A percentile compares a stretch with the other conserved stretches of the same genome.
Evolutionary conservation across 2,888 invertebrate species (phyloP).

Genomic region (Nematopogon swammerdamellus): DNA sequence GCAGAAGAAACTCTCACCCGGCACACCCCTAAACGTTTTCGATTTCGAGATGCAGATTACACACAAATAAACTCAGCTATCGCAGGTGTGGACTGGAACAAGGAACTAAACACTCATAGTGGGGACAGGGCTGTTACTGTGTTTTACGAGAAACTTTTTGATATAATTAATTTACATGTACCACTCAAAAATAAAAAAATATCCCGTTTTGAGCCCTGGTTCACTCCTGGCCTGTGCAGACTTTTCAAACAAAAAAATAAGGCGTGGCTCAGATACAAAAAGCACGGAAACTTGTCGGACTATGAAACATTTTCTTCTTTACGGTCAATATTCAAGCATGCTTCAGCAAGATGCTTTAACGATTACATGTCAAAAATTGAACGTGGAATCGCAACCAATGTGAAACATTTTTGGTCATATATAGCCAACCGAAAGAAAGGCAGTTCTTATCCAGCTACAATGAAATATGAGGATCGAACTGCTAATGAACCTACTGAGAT

Average conservation of each 20-base stretch:
- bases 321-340: constrained; percentile 8
- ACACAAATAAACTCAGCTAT: neutral
- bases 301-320: constrained; percentile 7
- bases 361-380: neutral
- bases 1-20: neutral
- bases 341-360: constrained; percentile 2
- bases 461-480: neutral
- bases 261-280: constrained; percentile 10
- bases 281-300: constrained; percentile 8
- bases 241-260: constrained; percentile 10
- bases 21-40: neutral
- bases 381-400: neutral
- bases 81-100: neutral
- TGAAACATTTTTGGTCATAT: constrained; percentile 4
- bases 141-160: constrained; percentile 8
- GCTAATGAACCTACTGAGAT: neutral
- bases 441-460: neutral
- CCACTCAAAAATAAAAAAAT: constrained; percentile 4
- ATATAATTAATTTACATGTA: constrained; percentile 7
- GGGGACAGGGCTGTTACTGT: neutral
- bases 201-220: constrained; percentile 4
- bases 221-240: constrained; percentile 4
- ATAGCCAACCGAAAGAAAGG: constrained; percentile 1
- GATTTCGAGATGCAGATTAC: neutral
- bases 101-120: neutral